Evolutionary conservation across 2,113 vertebrate species (phyloP).

Genomic region (Gracilinanus agilis): DNA sequence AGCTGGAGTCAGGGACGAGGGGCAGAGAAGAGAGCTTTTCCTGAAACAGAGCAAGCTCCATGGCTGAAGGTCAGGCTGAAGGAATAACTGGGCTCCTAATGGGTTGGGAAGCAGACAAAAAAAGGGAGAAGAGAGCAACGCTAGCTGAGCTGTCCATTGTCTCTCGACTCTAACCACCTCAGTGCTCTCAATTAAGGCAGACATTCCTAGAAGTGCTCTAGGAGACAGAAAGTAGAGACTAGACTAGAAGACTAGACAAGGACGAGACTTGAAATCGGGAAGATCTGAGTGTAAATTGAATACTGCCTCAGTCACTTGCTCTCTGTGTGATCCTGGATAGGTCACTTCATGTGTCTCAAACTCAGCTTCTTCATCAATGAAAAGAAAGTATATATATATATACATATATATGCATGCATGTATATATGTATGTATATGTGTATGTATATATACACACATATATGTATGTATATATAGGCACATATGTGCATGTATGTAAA

Average conservation of each 20-base stretch:
- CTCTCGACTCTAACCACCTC: not conserved
- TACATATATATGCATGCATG: too few relatives aligned
- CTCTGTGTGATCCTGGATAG: not conserved
- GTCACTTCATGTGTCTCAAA: not conserved
- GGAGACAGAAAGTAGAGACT: not conserved
- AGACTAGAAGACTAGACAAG: too few relatives aligned
- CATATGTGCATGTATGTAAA: too few relatives aligned
- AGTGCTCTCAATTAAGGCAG: not conserved
- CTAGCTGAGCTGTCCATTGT: not conserved
- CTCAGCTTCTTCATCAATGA: not conserved
- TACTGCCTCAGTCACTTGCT: not conserved
- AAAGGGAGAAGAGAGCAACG: not conserved
- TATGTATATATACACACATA: too few relatives aligned
- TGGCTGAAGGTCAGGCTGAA: slow-evolving; percentile 2
- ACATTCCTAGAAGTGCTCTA: not conserved
- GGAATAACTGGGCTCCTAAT: fast-evolving
- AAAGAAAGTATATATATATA: not conserved
- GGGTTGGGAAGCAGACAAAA: not conserved
- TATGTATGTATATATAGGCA: too few relatives aligned
- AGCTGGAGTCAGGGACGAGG: not conserved
- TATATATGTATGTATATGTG: too few relatives aligned
- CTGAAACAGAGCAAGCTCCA: not conserved
- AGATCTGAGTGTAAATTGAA: not conserved
- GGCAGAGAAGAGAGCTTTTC: not conserved
- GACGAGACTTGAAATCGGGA: not conserved